Base-by-base conservation (phyloP, 2,113 vertebrate genomes). In the Tetraodon nigroviridis region DNA sequence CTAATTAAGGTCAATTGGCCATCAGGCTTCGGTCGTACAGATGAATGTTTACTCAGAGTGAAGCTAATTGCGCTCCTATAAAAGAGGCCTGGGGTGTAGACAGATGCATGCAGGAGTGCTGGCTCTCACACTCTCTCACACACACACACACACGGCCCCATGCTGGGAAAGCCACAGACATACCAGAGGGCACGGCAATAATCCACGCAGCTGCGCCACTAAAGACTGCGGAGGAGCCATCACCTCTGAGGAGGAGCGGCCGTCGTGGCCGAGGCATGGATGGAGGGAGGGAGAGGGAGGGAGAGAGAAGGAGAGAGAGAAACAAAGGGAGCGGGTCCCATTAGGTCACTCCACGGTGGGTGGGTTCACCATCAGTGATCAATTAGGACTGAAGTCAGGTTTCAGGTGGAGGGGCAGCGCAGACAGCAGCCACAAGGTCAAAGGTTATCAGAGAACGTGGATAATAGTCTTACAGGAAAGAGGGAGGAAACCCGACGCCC, bases 1-100 rank as follows among this genome's bases (percentile, higher is more conserved):
- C 70, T 88, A 87, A 88, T 85, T 87, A 85, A 86, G 84, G 88
- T 87, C 86, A 88, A 85, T 85, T 86, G 84, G 83, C 79, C 68
- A 80, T 87, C 86, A 84, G 84, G 80, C 80, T 82, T 80, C 73
- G 72, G 84, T 82, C 81, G 82, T 51, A 64, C 73, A 78, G 78
- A 87, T 84, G 80, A 88, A 84, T 87, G 82, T 88, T 87, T 86
- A 88, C 84, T 64, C 81, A 82, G 72, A 85, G 82, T 78, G 76
- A 78, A 65, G 73, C 85, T 88, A 88, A 87, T 86, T 87, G 84
- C 80, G 61, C 71, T 79, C 80, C 80, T 83, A 80, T 84, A 82
- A 85, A 85, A 71, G 79, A 82, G 76, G 76, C 81, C 74, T 40
- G 51, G 73, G 70, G 80, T 84, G 75, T 64, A 67, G 83, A 85